A percentile compares a stretch with the other conserved stretches of the same genome.
Conservation (phyloP, 2,113 vertebrate species). For the Zosterops borbonicus region DNA sequence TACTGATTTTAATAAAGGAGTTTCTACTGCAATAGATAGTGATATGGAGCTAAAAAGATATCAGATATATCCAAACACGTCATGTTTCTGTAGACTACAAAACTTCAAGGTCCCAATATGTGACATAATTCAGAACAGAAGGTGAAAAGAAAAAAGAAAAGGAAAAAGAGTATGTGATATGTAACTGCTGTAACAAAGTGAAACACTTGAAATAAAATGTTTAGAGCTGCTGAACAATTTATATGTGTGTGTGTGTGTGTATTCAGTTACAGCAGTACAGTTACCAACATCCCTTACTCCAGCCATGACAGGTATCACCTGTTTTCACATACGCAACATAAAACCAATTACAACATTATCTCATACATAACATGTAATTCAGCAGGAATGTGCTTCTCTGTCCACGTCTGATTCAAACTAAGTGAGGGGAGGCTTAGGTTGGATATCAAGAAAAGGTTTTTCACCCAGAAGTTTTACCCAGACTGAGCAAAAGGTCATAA, state of each 20-base stretch:
- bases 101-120: neutral
- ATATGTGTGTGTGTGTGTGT: neutral
- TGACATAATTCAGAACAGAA: neutral
- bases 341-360: neutral
- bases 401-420: neutral
- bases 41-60: neutral
- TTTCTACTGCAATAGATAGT: neutral
- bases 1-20: neutral
- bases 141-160: fast-evolving
- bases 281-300: neutral
- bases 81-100: neutral
- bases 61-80: neutral
- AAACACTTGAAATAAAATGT: neutral
- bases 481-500: neutral
- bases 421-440: neutral
- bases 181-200: neutral
- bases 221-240: neutral
- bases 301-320: neutral
- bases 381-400: neutral
- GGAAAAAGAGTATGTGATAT: neutral
- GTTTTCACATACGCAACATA: fast-evolving
- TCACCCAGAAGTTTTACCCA: neutral
- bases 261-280: neutral
- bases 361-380: neutral
- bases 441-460: neutral